phyloP scores from a whole-genome alignment of 92 coral and sea anemone genomes.

The Pocillopora meandrina region DNA sequence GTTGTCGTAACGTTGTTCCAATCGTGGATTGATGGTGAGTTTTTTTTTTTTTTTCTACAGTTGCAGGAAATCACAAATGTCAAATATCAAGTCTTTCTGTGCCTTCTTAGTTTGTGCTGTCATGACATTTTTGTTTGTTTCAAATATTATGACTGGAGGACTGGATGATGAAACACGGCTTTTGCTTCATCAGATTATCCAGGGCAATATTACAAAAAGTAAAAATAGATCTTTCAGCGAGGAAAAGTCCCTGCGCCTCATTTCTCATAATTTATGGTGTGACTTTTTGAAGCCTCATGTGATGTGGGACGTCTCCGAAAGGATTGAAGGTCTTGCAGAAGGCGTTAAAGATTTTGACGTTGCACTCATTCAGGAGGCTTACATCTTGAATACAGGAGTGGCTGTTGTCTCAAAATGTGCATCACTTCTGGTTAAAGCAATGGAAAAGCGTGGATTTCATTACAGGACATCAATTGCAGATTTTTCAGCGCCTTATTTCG shows the following conservation, averaged over 20 bases:
- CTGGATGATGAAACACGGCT: not conserved
- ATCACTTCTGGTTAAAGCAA: slow-evolving; percentile 45
- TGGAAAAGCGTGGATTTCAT: slow-evolving; percentile 63
- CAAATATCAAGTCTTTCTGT: no score
- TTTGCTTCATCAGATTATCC: not conserved
- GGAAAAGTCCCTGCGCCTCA: slow-evolving; percentile 37
- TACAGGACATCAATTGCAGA: slow-evolving; percentile 55
- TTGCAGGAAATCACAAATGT: no score
- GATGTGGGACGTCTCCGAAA: slow-evolving; percentile 34
- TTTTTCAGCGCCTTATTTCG: slow-evolving; percentile 56
- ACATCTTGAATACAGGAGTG: slow-evolving; percentile 65
- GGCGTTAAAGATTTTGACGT: slow-evolving; percentile 66
- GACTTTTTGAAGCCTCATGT: slow-evolving; percentile 38
- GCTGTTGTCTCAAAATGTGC: slow-evolving; percentile 60
- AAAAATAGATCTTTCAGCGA: not conserved
- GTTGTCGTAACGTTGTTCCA: no score
- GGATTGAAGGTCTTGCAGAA: slow-evolving; percentile 65
- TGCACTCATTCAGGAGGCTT: slow-evolving; percentile 70
- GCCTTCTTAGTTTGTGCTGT: not conserved
- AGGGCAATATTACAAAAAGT: not conserved
- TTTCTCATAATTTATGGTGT: slow-evolving; percentile 74
- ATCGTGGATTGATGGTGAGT: no score
- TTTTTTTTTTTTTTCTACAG: no score
- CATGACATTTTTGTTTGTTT: not conserved
- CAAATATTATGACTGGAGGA: not conserved